phyloP scores from a whole-genome alignment of 2,888 invertebrate species.

The Rosalia funebris region DNA sequence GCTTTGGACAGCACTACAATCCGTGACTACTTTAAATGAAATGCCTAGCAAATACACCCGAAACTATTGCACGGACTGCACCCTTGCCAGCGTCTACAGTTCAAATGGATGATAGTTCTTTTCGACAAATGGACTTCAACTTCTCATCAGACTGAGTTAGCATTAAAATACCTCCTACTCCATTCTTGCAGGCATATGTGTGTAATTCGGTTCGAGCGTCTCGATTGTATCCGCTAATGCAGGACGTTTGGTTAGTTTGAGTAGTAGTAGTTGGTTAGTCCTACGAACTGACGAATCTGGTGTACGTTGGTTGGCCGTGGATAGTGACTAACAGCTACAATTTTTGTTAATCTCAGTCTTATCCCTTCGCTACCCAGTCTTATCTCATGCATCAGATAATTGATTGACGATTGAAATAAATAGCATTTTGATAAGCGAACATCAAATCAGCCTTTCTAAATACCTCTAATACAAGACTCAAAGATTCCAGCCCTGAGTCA shows the following conservation, averaged over 20 bases:
- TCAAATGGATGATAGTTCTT: background rate
- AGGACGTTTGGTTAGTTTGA: constrained; percentile 16
- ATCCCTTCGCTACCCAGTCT: too few species aligned
- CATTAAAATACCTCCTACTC: constrained; percentile 18
- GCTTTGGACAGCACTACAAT: background rate
- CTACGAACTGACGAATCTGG: too few species aligned
- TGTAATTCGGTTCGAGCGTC: constrained; percentile 36
- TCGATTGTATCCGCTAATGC: constrained; percentile 35
- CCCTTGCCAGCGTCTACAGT: background rate
- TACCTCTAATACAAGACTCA: too few species aligned
- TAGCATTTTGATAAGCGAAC: too few species aligned
- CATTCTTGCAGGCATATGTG: constrained; percentile 34
- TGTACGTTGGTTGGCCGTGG: too few species aligned
- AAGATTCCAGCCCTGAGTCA: too few species aligned
- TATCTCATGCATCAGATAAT: too few species aligned
- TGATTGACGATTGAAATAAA: too few species aligned
- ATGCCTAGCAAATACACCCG: background rate
- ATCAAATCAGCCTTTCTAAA: too few species aligned
- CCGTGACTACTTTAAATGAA: background rate
- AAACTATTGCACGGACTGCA: background rate
- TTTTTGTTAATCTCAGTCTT: too few species aligned
- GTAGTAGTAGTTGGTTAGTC: background rate
- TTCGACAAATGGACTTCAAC: background rate
- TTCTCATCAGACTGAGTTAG: constrained; percentile 12
- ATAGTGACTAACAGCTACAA: too few species aligned